These are phyloP conservation scores for Neria commutata DNA, from an alignment of 2,888 invertebrate genomes.

Conservation along the genomic window DNA sequence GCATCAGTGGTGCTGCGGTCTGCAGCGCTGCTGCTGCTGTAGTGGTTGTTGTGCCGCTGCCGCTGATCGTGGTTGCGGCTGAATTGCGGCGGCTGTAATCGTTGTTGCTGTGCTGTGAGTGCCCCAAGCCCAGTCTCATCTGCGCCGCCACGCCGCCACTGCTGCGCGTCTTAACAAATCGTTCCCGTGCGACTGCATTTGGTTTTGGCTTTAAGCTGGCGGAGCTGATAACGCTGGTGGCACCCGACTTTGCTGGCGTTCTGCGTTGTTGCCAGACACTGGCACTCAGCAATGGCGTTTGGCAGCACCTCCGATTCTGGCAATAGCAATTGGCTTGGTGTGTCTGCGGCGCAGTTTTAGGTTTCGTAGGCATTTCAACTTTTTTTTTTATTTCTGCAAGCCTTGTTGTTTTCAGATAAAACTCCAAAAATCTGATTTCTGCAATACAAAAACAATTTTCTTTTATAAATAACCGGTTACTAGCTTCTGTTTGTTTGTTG, in stretches of 20 bases:
- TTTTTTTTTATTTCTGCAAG: not conserved
- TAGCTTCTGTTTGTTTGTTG: conserved; percentile 9
- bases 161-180: conserved; percentile 14
- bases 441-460: not conserved
- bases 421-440: not conserved
- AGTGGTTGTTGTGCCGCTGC: conserved; percentile 4
- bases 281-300: too few species aligned
- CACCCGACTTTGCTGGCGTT: too few species aligned
- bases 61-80: conserved; percentile 12
- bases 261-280: too few species aligned
- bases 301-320: conserved; percentile 9
- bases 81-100: conserved; percentile 19
- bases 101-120: not conserved
- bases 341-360: too few species aligned
- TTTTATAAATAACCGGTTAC: conserved; percentile 8
- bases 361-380: too few species aligned
- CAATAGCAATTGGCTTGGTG: conserved; percentile 17
- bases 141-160: not conserved
- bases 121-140: conserved; percentile 1
- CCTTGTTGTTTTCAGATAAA: not conserved
- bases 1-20: not conserved
- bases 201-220: too few species aligned
- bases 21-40: conserved; percentile 8
- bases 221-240: too few species aligned
- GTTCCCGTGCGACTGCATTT: too few species aligned